A percentile compares a stretch with the other conserved stretches of the same genome.
Conservation (phyloP, 2,888 invertebrate species). For the Euspilapteryx auroguttella region DNA sequence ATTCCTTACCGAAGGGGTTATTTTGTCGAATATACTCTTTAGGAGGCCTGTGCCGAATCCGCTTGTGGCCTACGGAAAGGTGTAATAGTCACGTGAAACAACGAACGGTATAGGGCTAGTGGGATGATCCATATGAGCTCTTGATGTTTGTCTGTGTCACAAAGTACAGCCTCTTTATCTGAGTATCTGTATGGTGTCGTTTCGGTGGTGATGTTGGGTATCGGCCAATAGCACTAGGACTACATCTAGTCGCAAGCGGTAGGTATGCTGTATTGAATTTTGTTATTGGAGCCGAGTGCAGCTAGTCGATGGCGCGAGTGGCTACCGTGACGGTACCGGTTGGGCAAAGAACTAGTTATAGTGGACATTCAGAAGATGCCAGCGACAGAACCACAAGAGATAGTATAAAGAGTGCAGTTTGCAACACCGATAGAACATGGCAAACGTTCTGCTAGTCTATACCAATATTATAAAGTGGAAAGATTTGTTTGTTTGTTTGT, state of each 20-base stretch:
- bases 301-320: slow-evolving; percentile 51
- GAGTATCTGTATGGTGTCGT: slow-evolving; percentile 44
- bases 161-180: slow-evolving; percentile 59
- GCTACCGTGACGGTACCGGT: slow-evolving; percentile 28
- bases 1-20: slow-evolving; percentile 64
- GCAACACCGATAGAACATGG: slow-evolving; percentile 52
- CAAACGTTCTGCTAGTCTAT: slow-evolving; percentile 27
- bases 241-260: slow-evolving; percentile 58
- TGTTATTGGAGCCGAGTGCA: slow-evolving; percentile 55
- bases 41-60: slow-evolving; percentile 63
- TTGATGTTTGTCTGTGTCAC: slow-evolving; percentile 53
- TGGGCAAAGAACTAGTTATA: slow-evolving; percentile 32
- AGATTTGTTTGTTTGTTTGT: too few relatives aligned
- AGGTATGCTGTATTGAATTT: slow-evolving; percentile 39
- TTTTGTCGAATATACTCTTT: slow-evolving; percentile 65
- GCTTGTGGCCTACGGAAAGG: slow-evolving; percentile 60
- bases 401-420: slow-evolving; percentile 61
- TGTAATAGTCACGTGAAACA: slow-evolving; percentile 60
- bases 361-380: slow-evolving; percentile 46
- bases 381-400: slow-evolving; percentile 56
- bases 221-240: slow-evolving; percentile 59
- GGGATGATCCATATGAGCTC: slow-evolving; percentile 43
- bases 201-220: slow-evolving; percentile 54
- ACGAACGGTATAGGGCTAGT: slow-evolving; percentile 38
- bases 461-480: too few relatives aligned